Evolutionary conservation across 2,797 vertebrate genomes (phyloP).

Genomic region (Mico argentatus): DNA sequence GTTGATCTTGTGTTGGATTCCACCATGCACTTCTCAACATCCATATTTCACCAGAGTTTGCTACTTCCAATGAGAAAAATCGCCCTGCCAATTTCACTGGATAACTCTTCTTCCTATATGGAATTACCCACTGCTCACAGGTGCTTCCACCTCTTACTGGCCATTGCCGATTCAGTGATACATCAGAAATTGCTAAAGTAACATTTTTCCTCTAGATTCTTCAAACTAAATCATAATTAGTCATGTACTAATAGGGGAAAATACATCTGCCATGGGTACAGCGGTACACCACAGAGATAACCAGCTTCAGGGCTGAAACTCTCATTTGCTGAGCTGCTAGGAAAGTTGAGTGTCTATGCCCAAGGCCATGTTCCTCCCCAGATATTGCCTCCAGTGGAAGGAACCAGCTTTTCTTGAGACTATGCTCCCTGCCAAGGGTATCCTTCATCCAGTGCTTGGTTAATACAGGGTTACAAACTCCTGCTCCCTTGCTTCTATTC

Average conservation of each 20-base stretch:
- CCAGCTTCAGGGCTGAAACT: neutral
- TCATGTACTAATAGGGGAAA: neutral
- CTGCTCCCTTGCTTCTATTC: neutral
- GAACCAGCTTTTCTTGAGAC: neutral
- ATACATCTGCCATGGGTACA: too few species aligned
- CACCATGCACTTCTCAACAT: too few species aligned
- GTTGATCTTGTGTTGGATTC: neutral
- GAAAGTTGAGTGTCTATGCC: neutral
- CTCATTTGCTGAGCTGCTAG: neutral
- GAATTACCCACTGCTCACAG: neutral
- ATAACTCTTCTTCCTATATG: neutral
- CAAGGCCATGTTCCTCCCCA: neutral
- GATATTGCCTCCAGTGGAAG: neutral
- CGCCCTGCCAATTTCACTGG: neutral
- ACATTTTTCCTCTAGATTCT: neutral
- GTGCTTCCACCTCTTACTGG: neutral
- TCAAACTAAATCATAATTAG: neutral
- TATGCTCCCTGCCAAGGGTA: rapidly evolving
- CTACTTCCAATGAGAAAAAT: neutral
- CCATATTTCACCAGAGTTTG: neutral
- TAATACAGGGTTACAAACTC: neutral
- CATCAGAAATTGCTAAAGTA: neutral
- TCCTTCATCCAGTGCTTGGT: neutral
- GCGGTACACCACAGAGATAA: rapidly evolving
- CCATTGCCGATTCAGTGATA: neutral